A percentile compares a stretch with the other conserved stretches of the same genome.
Conservation (phyloP, 2,113 vertebrate genomes). For the Edolisoma coerulescens region DNA sequence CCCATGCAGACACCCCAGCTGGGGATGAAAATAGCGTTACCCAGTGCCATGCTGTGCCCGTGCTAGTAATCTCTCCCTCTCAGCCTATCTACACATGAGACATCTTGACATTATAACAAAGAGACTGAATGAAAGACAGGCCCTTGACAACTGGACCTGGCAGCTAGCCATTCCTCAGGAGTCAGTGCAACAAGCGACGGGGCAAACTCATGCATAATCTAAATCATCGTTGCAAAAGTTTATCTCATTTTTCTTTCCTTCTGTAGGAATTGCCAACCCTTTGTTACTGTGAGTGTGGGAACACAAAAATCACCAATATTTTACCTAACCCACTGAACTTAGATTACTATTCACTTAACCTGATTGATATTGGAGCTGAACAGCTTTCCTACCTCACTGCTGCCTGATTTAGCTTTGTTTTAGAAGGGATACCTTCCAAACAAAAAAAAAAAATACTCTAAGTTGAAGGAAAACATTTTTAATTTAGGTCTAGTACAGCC, state of each 20-base stretch:
- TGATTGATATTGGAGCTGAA: neutral
- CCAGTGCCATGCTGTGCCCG: neutral
- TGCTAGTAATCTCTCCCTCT: neutral
- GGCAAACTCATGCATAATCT: neutral
- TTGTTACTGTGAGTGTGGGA: neutral
- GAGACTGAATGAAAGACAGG: neutral
- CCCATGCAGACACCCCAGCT: neutral
- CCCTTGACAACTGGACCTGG: neutral
- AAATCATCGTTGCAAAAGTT: neutral
- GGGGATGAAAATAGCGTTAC: neutral
- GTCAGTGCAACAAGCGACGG: accelerated
- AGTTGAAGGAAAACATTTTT: neutral
- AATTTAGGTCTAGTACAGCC: neutral
- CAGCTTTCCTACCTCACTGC: accelerated
- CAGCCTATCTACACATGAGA: neutral
- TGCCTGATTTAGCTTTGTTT: neutral
- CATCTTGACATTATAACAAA: neutral
- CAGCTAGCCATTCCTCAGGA: neutral
- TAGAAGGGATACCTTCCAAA: neutral
- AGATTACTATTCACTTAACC: neutral
- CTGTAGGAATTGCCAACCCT: neutral
- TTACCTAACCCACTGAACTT: neutral
- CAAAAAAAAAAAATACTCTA: neutral
- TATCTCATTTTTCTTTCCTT: neutral
- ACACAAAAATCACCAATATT: neutral